phyloP scores from a whole-genome alignment of 2,888 invertebrate species.

The Acleris literana region DNA sequence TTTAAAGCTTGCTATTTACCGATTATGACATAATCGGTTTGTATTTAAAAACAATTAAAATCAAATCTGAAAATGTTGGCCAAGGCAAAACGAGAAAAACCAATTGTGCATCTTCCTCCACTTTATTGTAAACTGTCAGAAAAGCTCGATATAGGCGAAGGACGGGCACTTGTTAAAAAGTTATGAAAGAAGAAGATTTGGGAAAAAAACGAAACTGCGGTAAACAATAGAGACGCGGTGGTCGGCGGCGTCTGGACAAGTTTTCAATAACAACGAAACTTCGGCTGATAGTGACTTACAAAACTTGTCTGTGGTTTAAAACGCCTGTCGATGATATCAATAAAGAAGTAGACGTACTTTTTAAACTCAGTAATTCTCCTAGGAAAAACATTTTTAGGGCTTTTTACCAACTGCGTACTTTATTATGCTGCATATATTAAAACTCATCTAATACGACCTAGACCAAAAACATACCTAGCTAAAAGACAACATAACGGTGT shows the following conservation, averaged over 20 bases:
- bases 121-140: conserved; percentile 57
- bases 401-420: no score
- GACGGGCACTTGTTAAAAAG: conserved; percentile 59
- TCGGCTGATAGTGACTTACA: conserved; percentile 41
- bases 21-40: no score
- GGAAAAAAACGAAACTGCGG: conserved; percentile 55
- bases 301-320: conserved; percentile 23
- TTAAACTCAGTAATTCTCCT: no score
- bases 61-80: neutral
- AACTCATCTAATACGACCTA: no score
- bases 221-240: conserved; percentile 57
- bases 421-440: no score
- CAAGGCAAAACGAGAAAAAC: conserved; percentile 50
- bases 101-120: conserved; percentile 58
- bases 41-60: no score
- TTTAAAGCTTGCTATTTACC: no score
- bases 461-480: no score
- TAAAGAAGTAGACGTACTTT: no score
- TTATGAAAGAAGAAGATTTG: conserved; percentile 58
- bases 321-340: conserved; percentile 25
- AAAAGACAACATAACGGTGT: no score
- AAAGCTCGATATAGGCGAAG: conserved; percentile 57
- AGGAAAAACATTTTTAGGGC: no score
- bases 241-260: conserved; percentile 54
- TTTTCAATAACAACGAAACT: conserved; percentile 60